Evolutionary conservation across 2,888 invertebrate genomes (phyloP).

Genomic region (Tipula vernalis): DNA sequence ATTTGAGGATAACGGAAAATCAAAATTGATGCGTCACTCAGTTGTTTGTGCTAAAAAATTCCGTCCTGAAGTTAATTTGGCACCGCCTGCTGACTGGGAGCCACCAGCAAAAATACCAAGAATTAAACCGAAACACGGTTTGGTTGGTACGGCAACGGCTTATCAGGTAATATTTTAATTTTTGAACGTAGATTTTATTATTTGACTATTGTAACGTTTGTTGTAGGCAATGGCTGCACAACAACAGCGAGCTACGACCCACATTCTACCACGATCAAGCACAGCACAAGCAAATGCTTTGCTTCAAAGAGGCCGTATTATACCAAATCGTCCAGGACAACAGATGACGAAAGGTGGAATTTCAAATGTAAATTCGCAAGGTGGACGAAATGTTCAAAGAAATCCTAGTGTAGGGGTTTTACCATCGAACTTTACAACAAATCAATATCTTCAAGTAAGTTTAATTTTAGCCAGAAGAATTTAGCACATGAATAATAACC

Average conservation of each 20-base stretch:
- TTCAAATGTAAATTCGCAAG: not conserved
- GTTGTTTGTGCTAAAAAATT: conserved; percentile 82
- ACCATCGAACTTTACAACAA: not conserved
- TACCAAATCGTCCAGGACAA: conserved; percentile 15
- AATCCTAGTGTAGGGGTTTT: not conserved
- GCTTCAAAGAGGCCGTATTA: not conserved
- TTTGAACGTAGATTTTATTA: not conserved
- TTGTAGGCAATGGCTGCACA: conserved; percentile 36
- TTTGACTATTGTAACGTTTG: not conserved
- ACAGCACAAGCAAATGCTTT: conserved; percentile 11
- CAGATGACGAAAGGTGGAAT: not conserved
- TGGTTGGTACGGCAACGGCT: conserved; percentile 36
- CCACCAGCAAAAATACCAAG: conserved; percentile 85
- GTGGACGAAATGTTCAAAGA: not conserved
- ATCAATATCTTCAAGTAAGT: not conserved
- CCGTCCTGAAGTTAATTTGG: conserved; percentile 72
- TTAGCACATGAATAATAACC: too few species aligned
- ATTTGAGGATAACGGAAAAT: conserved; percentile 87
- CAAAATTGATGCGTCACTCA: conserved; percentile 76
- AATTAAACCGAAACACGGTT: conserved; percentile 34
- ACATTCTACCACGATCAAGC: conserved; percentile 13
- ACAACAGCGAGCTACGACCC: conserved; percentile 25
- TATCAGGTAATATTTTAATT: conserved; percentile 27
- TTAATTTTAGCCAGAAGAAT: not conserved
- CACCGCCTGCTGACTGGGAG: conserved; percentile 83